Evolutionary conservation across 2,797 vertebrate species (phyloP).

Genomic region (Coilia nasus): DNA sequence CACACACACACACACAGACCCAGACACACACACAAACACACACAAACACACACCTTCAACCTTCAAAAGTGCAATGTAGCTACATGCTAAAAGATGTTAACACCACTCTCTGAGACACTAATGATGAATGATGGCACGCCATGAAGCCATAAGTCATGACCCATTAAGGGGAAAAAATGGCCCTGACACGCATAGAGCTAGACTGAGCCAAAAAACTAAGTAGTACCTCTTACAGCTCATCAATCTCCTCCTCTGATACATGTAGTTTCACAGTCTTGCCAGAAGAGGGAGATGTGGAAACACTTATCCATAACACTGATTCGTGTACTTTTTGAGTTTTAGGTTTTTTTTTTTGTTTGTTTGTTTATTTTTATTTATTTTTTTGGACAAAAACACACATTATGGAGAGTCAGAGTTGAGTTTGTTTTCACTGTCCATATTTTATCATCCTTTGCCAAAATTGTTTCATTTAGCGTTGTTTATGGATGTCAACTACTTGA

Average conservation of each 20-base stretch:
- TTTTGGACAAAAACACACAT: too few relatives aligned
- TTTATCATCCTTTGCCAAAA: too few relatives aligned
- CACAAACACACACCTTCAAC: too few relatives aligned
- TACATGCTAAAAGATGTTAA: not conserved
- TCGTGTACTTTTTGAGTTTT: not conserved
- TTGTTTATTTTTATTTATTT: too few relatives aligned
- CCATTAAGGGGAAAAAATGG: constrained; percentile 1
- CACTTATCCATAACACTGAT: not conserved
- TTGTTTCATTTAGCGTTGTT: too few relatives aligned
- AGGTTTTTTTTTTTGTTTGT: too few relatives aligned
- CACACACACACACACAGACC: too few relatives aligned
- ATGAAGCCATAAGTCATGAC: not conserved
- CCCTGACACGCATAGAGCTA: not conserved
- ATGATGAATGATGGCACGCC: not conserved
- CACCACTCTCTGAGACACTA: not conserved
- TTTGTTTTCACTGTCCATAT: too few relatives aligned
- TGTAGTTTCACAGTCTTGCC: not conserved
- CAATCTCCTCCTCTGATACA: not conserved
- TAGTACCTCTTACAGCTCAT: not conserved
- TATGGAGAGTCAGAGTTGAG: too few relatives aligned
- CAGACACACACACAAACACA: too few relatives aligned
- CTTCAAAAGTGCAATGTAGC: too few relatives aligned
- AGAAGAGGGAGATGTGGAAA: constrained; percentile 16
- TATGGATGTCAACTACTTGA: too few relatives aligned
- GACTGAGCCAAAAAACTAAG: not conserved